Base-by-base conservation (phyloP, 2,888 invertebrate genomes). In the Galeopsomyia nigrocyanea region DNA sequence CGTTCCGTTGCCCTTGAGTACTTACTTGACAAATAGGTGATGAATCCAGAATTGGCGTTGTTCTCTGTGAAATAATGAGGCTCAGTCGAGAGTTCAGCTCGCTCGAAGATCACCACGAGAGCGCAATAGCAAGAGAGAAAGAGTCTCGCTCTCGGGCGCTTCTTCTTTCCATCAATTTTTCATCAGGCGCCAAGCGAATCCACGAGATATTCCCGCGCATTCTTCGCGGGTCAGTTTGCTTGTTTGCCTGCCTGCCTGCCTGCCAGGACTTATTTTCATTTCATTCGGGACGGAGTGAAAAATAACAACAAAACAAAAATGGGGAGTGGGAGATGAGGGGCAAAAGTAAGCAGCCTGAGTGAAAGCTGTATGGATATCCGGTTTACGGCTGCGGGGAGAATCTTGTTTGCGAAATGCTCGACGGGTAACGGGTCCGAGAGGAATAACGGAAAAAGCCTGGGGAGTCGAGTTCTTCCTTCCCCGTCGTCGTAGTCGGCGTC, bases 11-110 rank as follows among this genome's bases (percentile, higher is more conserved):
- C 5, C 14, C 62, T 55, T 65, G 10, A 21, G 17, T 19, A 86
- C 86, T 86, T 85, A 86, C 86, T 86, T 82, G 86, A 85, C 84
- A 86, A 83, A 80, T 86, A 86, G 73, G 83, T 85, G 85, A 86
- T 86, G 86, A 84, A 86, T 79, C 83, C 82, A 64, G 85, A 80
- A 77, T 83, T 83, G 83, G 84, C 84, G 85, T 83, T 85, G 83
- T 86, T 86, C 77, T 86, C 86, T 86, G 86, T 39, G 82, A 86
- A 86, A 81, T 83, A 82, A 79, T 78, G 71, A 78, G 78, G 79
- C 80, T 85, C 80, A 84, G 82, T 86, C 80, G 80, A 79, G 80
- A 79, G 75, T 77, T 73, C 39, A 1, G 79, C 77, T 77, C 78
- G 79, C 39, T 77, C 74, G 75, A 75, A 75, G 71, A 74, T 79